Conservation (phyloP, 2,113 vertebrate genomes). For the Gobiocypris rarus region DNA sequence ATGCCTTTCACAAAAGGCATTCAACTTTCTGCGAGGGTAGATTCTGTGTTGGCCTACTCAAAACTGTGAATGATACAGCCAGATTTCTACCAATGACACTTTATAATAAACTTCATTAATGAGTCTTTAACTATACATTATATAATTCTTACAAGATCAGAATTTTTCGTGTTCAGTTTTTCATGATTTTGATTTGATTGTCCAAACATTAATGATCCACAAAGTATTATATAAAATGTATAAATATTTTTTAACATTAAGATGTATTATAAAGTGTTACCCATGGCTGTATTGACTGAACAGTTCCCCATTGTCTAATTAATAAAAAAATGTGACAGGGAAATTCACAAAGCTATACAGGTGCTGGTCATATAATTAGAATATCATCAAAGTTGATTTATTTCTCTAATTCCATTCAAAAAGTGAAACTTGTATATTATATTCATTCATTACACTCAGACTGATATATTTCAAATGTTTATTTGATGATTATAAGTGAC, state of each 20-base stretch:
- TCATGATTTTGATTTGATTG: neutral
- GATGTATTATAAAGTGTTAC: neutral
- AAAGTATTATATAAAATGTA: neutral
- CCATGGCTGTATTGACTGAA: neutral
- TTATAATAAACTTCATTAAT: neutral
- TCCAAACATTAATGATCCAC: neutral
- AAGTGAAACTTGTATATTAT: no score
- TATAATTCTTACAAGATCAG: neutral
- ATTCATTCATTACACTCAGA: no score
- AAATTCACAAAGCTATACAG: neutral
- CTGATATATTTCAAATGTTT: no score
- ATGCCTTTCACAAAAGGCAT: no score
- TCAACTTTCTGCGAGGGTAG: neutral
- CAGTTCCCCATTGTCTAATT: neutral
- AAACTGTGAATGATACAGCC: neutral
- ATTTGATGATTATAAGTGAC: no score
- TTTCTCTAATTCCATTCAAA: no score
- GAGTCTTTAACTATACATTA: neutral
- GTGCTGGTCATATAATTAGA: no score
- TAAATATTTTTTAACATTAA: neutral
- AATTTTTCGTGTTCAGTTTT: neutral
- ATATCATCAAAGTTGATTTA: no score
- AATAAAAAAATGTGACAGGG: neutral
- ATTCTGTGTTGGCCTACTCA: constrained; percentile 17
- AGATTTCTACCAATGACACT: neutral